Percentiles rank a stretch among this genome's conserved stretches.
phyloP scores from a whole-genome alignment of 2,888 invertebrate species.

The Lepeophtheirus nordmannii region DNA sequence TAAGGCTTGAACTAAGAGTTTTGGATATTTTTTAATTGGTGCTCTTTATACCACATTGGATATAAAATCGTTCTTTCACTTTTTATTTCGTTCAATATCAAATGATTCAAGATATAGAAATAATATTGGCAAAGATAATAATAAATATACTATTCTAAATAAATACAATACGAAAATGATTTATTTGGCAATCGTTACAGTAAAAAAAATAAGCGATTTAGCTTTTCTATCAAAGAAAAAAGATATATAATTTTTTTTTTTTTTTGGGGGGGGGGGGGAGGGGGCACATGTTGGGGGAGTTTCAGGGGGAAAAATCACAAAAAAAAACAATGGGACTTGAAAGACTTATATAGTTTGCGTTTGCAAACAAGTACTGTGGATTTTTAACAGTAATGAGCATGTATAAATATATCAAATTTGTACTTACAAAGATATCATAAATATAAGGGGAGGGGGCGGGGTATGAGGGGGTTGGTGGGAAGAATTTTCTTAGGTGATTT shows the following conservation, averaged over 20 bases:
- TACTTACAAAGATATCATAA: slow-evolving; percentile 2
- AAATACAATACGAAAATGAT: background rate
- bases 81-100: no score
- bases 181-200: slow-evolving; percentile 8
- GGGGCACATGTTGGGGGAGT: background rate
- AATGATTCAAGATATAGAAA: background rate
- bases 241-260: background rate
- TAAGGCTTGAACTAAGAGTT: no score
- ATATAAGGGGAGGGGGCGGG: background rate
- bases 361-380: no score
- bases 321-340: no score
- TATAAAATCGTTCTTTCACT: no score
- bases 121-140: background rate
- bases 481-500: background rate
- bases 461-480: no score
- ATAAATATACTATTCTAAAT: background rate
- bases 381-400: background rate
- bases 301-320: no score
- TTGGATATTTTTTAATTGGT: no score
- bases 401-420: background rate
- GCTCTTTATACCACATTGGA: no score
- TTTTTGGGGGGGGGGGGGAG: no score
- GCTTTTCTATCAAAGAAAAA: background rate
- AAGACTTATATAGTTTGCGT: no score
- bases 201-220: background rate